phyloP scores from a whole-genome alignment of 1,140 invertebrate species.

The Pseudomyrmex gracilis region DNA sequence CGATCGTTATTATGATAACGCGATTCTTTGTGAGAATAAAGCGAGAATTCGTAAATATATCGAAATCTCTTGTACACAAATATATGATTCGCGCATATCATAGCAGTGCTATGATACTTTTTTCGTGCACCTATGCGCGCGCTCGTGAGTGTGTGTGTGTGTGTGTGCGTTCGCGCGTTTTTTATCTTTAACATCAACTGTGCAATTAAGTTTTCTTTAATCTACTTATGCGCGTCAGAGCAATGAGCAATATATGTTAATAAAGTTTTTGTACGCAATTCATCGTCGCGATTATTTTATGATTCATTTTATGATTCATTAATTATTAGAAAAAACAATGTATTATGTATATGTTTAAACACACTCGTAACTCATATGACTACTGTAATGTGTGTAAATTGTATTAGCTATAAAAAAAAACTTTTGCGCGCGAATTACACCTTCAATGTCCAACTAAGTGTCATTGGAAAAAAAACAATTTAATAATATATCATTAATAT shows the following conservation, averaged over 20 bases:
- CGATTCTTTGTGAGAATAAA: background rate
- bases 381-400: no score
- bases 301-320: no score
- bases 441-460: background rate
- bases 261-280: background rate
- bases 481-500: no score
- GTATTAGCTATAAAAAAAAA: background rate
- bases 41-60: background rate
- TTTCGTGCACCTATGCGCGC: no score
- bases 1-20: background rate
- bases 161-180: background rate
- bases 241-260: slow-evolving; percentile 3
- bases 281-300: background rate
- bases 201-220: background rate
- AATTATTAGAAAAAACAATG: slow-evolving; percentile 5
- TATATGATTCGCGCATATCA: no score
- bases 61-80: background rate
- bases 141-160: no score
- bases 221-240: background rate
- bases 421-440: background rate
- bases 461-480: background rate
- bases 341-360: background rate
- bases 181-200: slow-evolving; percentile 8
- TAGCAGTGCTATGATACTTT: background rate
- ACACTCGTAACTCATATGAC: background rate